Base-by-base conservation (phyloP, 2,888 invertebrate species). In the Adelphocoris suturalis region DNA sequence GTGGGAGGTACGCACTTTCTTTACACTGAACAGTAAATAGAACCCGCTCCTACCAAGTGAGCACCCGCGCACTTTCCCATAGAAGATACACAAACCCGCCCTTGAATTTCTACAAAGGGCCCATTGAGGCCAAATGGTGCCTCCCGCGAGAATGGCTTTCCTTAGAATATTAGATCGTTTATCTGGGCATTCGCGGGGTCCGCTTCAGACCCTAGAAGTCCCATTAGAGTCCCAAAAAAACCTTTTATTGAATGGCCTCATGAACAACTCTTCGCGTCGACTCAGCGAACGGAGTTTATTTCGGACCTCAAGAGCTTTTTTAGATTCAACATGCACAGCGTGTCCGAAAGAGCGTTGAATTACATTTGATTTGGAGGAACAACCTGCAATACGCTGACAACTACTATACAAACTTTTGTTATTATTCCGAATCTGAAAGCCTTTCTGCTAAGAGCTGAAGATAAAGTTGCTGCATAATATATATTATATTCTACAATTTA, bases 111-210 rank as follows among this genome's bases (percentile, higher is more conserved):
- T 82, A 52, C 82, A 82, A 48, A 55, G 47, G 55, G 52, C 48
- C 82, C 82, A 82, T 82, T 82, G 46, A 55, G 52, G 12, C 82
- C 82, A 82, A 82, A 82, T 82, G 82, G 82, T 27, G 82, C 82
- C 82, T 82, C 82, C 27, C 52, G 82, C 52, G 82, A 82, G 82
- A 82, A 82, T 52, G 47, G 82, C 52, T 82, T 82, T 47, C 82
- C 82, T 52, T 55, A 55, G 82, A 82, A 82, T 82, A 82, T 82
- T 82, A 82, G 82, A 52, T 82, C 82, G 82, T 82, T 82, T 82
- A 82, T 82, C 82, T 82, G 55, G 68, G 55, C 52, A 48, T 52
- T 52, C 28, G 82, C 82, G 52, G 55, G 7, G 55, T 27, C 23
- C 68, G 23, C 55, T 55, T 23, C 27, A 82, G 82, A 16, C 82